Evolutionary conservation across 2,113 vertebrate species (phyloP), one percentile per base, ranked within the genome.

Genomic region (Panthera uncia): DNA sequence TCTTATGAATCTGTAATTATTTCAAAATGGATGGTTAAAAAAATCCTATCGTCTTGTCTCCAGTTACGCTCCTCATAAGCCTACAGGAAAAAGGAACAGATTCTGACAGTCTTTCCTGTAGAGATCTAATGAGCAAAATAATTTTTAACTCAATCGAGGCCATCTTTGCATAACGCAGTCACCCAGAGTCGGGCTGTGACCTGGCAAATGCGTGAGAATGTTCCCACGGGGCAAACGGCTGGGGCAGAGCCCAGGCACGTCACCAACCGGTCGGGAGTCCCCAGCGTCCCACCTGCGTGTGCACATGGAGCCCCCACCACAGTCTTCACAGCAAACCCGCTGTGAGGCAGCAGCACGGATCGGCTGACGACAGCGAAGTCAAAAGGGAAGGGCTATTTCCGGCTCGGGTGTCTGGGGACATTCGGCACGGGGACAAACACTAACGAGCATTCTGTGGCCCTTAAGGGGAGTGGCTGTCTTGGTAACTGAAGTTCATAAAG

Each of bases 261-360:
- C 12, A 5, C 23, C 1, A 6, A 12, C 4, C 7, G 18, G 38
- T 61, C 0, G 0, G 18, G 36, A n/a, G 27, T 16, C 14, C 48
- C 18, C 15, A 0, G 65, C 4, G 48, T 36, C 38, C 8, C 0
- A 4, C 3, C 31, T 0, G 1, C 1, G 2, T 11, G 16, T 5
- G 3, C 9, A 0, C 0, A 10, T 13, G 13, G 55, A 83, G 5
- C 18, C 38, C 3, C 0, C 31, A 6, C 71, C 29, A 23, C 1
- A 4, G 7, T 25, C 55, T 14, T 73, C 10, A 16, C 31, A 68
- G 92, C 36, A 18, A 52, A 57, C 29, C 50, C 33, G 0, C 19
- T 3, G 3, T 0, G 1, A 3, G 55, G 61, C 66, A 6, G 66
- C 3, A 8, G 55, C 4, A 11, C 11, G 0, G 7, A 14, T 29